A percentile compares a stretch with the other conserved stretches of the same genome.
These are phyloP conservation scores for Elanoides forficatus DNA, from an alignment of 2,113 vertebrate species.

Conservation along the genomic window DNA sequence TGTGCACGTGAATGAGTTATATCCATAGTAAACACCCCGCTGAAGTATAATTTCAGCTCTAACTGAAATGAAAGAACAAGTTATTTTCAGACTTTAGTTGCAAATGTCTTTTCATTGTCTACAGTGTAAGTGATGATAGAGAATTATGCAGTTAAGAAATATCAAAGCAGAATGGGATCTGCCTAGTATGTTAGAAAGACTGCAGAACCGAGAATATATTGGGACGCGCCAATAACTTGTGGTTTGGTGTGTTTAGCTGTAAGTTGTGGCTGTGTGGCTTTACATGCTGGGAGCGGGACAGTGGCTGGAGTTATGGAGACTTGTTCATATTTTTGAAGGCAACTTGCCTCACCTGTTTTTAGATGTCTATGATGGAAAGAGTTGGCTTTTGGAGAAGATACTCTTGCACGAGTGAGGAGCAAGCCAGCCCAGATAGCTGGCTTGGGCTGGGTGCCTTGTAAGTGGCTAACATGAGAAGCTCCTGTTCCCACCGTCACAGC, in stretches of 20 bases:
- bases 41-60: not conserved
- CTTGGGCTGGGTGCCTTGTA: not conserved
- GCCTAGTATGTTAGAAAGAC: not conserved
- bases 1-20: not conserved
- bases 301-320: not conserved
- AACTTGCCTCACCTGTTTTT: not conserved
- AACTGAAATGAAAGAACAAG: not conserved
- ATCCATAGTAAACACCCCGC: not conserved
- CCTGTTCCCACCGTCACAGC: not conserved
- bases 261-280: not conserved
- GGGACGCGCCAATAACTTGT: not conserved
- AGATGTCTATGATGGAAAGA: not conserved
- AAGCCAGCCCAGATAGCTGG: not conserved
- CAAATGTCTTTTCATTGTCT: not conserved
- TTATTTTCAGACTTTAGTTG: not conserved
- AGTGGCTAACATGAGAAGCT: not conserved
- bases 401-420: not conserved
- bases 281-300: not conserved
- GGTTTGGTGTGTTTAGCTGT: not conserved
- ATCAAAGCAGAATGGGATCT: not conserved
- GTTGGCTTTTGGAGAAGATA: not conserved
- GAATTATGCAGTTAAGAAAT: not conserved
- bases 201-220: accelerated
- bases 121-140: not conserved
- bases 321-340: not conserved